phyloP scores from a whole-genome alignment of 2,888 invertebrate genomes.

The Disparrhopalites patrizii region DNA sequence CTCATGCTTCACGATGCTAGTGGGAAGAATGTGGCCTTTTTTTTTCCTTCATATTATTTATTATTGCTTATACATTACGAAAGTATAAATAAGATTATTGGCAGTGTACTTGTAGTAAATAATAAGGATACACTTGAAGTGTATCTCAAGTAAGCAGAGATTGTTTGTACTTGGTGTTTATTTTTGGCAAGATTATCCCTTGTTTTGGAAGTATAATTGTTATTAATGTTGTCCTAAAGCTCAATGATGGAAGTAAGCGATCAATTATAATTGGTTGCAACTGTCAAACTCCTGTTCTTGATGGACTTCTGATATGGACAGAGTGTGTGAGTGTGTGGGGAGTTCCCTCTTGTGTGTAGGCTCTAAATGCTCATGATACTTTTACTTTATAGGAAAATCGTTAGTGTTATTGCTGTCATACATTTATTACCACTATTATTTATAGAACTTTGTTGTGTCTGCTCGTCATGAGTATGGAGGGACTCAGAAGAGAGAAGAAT shows the following conservation, averaged over 20 bases:
- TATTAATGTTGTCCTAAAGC: too few species aligned
- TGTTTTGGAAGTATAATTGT: slow-evolving; percentile 14
- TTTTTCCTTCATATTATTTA: not conserved
- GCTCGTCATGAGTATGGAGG: too few species aligned
- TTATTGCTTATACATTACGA: not conserved
- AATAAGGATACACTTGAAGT: slow-evolving; percentile 1
- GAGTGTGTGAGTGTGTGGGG: too few species aligned
- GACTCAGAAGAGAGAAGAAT: too few species aligned
- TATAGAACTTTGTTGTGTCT: too few species aligned
- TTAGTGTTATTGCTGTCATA: too few species aligned
- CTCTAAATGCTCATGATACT: too few species aligned
- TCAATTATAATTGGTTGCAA: not conserved
- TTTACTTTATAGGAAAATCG: too few species aligned
- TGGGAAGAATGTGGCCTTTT: not conserved
- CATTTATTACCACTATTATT: too few species aligned
- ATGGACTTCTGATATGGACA: too few species aligned
- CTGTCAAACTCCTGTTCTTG: slow-evolving; percentile 1
- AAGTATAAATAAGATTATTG: not conserved
- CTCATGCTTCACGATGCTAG: not conserved
- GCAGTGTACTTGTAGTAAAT: not conserved
- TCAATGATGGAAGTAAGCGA: not conserved
- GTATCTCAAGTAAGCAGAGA: not conserved
- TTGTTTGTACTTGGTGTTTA: too few species aligned
- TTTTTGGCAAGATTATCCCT: slow-evolving; percentile 5
- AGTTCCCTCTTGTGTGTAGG: too few species aligned